These are phyloP conservation scores for Drosophila takahashii DNA, from an alignment of 1,140 invertebrate species.

Conservation along the genomic window DNA sequence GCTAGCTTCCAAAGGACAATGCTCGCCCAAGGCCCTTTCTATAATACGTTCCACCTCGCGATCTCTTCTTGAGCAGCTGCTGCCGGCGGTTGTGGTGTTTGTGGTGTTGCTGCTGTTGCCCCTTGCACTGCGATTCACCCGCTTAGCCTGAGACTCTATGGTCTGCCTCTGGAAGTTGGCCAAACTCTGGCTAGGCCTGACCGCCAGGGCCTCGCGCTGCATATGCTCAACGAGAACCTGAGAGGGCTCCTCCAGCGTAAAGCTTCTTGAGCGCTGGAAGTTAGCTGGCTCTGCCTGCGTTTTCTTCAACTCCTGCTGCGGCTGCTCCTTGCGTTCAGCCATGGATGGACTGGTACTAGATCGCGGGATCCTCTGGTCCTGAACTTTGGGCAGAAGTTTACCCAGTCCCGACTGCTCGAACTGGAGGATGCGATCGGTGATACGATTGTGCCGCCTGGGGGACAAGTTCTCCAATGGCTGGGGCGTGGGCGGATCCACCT, in stretches of 20 bases:
- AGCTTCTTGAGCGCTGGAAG: conserved; percentile 86
- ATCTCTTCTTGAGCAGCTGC: conserved; percentile 17
- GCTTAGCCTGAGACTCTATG: conserved; percentile 75
- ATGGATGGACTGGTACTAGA: conserved; percentile 61
- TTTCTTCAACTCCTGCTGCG: not conserved
- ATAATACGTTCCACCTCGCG: conserved; percentile 55
- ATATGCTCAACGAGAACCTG: conserved; percentile 87
- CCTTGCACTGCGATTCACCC: conserved; percentile 50
- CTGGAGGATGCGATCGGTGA: conserved; percentile 55
- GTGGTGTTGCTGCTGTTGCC: conserved; percentile 10
- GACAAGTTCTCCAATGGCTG: conserved; percentile 1
- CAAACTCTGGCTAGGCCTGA: conserved; percentile 12
- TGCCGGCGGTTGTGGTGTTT: not conserved
- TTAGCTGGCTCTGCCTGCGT: not conserved
- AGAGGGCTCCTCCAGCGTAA: conserved; percentile 87
- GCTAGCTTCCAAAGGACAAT: conserved; percentile 24
- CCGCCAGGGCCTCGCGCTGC: conserved; percentile 29
- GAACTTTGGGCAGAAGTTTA: conserved; percentile 7
- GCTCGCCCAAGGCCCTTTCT: conserved; percentile 43
- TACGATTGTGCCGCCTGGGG: conserved; percentile 23
- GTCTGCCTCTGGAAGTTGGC: conserved; percentile 62
- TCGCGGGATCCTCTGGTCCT: conserved; percentile 37
- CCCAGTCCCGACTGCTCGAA: conserved; percentile 41
- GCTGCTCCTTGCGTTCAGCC: not conserved
- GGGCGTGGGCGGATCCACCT: conserved; percentile 76